Evolutionary conservation across 2,113 vertebrate species (phyloP).

Genomic region (Callipepla squamata): DNA sequence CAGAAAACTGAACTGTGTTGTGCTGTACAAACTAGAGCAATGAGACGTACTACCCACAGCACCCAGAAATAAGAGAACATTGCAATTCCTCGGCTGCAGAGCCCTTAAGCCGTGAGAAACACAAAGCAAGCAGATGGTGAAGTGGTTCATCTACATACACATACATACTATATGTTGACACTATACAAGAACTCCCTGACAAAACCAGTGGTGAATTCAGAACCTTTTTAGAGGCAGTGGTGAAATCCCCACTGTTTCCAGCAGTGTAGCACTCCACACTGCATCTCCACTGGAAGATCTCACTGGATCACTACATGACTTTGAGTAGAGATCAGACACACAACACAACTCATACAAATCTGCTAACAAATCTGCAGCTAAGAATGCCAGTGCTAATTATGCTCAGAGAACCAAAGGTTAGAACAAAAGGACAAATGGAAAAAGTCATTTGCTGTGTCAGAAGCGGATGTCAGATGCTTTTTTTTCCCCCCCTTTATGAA

Average conservation of each 20-base stretch:
- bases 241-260: background rate
- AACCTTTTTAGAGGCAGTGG: background rate
- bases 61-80: background rate
- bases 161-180: background rate
- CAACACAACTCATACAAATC: background rate
- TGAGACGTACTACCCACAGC: accelerated
- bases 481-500: background rate
- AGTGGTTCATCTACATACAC: background rate
- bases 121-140: background rate
- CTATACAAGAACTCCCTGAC: background rate
- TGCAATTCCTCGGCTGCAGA: background rate
- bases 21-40: background rate
- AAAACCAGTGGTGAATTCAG: background rate
- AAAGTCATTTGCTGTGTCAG: background rate
- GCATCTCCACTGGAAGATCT: background rate
- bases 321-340: background rate
- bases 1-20: background rate
- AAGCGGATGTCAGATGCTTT: background rate
- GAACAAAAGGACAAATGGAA: background rate
- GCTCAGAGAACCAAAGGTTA: background rate
- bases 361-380: background rate
- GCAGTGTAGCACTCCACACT: background rate
- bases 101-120: background rate
- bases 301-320: background rate
- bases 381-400: background rate